Conservation (phyloP, 1,140 invertebrate species). For the Eulimnadia texana region DNA sequence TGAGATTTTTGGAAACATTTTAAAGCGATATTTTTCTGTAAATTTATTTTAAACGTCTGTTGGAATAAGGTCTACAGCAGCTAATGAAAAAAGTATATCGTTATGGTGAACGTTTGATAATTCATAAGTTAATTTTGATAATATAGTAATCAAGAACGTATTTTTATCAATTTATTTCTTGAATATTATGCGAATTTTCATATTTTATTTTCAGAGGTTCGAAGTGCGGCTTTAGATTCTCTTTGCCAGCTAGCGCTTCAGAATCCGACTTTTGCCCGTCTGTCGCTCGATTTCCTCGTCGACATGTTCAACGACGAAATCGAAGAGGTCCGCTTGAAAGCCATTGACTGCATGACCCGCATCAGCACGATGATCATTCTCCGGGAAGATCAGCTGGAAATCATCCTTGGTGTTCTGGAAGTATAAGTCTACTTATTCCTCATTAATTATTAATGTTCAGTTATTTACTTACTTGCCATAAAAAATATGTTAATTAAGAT, state of each 20-base stretch:
- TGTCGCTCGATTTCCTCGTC: slow-evolving; percentile 86
- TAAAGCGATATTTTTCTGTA: not conserved
- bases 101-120: no score
- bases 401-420: slow-evolving; percentile 79
- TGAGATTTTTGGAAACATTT: no score
- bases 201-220: slow-evolving; percentile 52
- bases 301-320: slow-evolving; percentile 99
- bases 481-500: not conserved
- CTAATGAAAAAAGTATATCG: no score
- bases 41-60: not conserved
- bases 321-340: slow-evolving; percentile 83
- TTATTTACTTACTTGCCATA: not conserved
- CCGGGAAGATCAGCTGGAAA: slow-evolving; percentile 89
- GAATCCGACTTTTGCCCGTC: slow-evolving; percentile 68
- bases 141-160: no score
- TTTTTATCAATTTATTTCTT: no score
- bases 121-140: no score
- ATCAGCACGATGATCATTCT: slow-evolving; percentile 78
- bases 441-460: not conserved
- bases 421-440: slow-evolving; percentile 28
- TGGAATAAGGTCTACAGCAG: no score
- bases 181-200: not conserved
- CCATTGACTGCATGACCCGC: slow-evolving; percentile 78
- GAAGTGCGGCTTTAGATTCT: slow-evolving; percentile 86
- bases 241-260: slow-evolving; percentile 74